Evolutionary conservation across 2,888 invertebrate genomes (phyloP), one percentile per base, ranked within the genome.

Genomic region (Agapetus fuscipes): DNA sequence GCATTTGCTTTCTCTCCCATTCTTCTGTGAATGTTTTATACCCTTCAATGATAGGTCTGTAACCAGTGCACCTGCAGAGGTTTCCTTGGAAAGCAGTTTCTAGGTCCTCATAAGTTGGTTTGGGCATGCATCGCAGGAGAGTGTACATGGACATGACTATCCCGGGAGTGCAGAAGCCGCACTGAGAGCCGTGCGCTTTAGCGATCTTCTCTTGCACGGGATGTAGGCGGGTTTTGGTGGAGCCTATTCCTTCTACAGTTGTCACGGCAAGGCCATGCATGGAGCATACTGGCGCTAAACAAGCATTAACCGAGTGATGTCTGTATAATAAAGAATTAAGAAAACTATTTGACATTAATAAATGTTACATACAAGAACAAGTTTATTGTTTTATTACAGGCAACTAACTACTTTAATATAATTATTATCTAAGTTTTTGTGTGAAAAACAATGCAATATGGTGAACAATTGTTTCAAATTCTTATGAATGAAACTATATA

Each of bases 131-230:
- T 53, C 95, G 67, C 1, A 95, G 62, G 28, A 95, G 65, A 0
- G 90, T 72, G 54, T 94, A 95, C 90, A 95, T 91, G 1, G 94
- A 93, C 95, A 96, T 96, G 1, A 96, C 88, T 46, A 96, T 90
- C 17, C 95, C 95, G 0, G 94, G 94, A 0, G 94, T 94, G 53
- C 93, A 94, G 59, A 90, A 94, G 1, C 94, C 94, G 57, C 95
- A 95, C 60, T 95, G 95, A 0, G 93, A 88, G 0, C 95, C 95
- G 55, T 95, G 93, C 0, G 88, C 76, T 62, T 85, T 85, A 0
- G 90, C 90, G 48, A 94, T 74, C 48, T 89, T 69, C 54, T 89
- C 87, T 65, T 93, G 93, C 0, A 86, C 83, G 0, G 91, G 85
- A 60, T 93, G 91, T 15, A 91, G 66, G 43, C 73, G 76, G 2